Evolutionary conservation across 1,140 invertebrate genomes (phyloP).

Genomic region (Aphaenogaster floridana): DNA sequence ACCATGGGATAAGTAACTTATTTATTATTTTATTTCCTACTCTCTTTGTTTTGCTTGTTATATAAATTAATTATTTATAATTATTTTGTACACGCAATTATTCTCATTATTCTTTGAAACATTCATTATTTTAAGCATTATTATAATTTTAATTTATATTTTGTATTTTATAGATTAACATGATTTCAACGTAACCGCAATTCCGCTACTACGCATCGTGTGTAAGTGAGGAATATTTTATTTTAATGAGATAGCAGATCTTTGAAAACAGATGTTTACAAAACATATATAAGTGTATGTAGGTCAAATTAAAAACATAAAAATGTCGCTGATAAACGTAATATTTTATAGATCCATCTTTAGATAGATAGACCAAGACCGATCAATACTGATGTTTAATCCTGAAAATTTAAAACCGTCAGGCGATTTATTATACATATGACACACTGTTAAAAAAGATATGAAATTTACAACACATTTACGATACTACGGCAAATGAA

Average conservation of each 20-base stretch:
- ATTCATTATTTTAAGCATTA: neutral
- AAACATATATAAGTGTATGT: neutral
- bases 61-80: constrained; percentile 18
- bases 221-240: neutral
- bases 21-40: neutral
- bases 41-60: neutral
- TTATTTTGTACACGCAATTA: neutral
- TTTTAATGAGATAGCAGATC: neutral
- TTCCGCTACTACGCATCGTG: neutral
- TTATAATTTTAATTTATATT: neutral
- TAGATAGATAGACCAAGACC: neutral
- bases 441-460: no score
- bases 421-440: no score
- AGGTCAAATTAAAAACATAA: neutral
- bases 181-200: neutral
- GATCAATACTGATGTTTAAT: neutral
- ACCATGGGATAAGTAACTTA: neutral
- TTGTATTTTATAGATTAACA: neutral
- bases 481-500: no score
- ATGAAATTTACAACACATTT: no score
- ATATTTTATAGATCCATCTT: neutral
- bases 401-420: neutral
- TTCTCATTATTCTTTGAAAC: constrained; percentile 5
- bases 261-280: neutral
- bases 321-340: neutral